These are phyloP conservation scores for Epinotia bilunana DNA, from an alignment of 2,888 invertebrate genomes.

Conservation along the genomic window DNA sequence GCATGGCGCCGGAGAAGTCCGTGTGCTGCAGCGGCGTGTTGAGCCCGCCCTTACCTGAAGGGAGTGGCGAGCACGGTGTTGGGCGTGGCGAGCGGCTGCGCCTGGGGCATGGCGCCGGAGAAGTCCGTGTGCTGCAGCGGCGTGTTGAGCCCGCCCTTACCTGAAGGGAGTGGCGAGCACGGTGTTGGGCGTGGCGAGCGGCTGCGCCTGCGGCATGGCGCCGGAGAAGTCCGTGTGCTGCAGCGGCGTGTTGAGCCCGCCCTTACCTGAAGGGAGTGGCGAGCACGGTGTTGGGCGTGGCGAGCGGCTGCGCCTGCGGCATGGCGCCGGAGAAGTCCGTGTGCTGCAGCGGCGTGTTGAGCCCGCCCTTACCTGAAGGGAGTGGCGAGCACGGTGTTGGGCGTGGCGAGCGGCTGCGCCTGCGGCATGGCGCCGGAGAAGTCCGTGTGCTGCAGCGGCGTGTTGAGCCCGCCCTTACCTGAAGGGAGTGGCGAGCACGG, in stretches of 20 bases:
- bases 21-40: conserved; percentile 97
- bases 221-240: conserved; percentile 95
- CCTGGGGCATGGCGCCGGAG: conserved; percentile 90
- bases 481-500: conserved; percentile 94
- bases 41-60: conserved; percentile 95
- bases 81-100: conserved; percentile 89
- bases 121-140: conserved; percentile 96
- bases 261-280: conserved; percentile 96
- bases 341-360: conserved; percentile 96
- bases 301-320: conserved; percentile 87
- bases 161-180: conserved; percentile 95
- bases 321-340: conserved; percentile 94
- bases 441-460: conserved; percentile 95
- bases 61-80: conserved; percentile 96
- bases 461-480: conserved; percentile 97
- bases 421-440: conserved; percentile 93
- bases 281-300: conserved; percentile 96
- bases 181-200: conserved; percentile 94
- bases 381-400: conserved; percentile 95
- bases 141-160: conserved; percentile 97
- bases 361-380: conserved; percentile 96
- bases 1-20: conserved; percentile 94
- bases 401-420: conserved; percentile 88
- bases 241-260: conserved; percentile 97
- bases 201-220: conserved; percentile 88